Conservation (phyloP, 2,113 vertebrate species). For the Sinocyclocheilus grahami region DNA sequence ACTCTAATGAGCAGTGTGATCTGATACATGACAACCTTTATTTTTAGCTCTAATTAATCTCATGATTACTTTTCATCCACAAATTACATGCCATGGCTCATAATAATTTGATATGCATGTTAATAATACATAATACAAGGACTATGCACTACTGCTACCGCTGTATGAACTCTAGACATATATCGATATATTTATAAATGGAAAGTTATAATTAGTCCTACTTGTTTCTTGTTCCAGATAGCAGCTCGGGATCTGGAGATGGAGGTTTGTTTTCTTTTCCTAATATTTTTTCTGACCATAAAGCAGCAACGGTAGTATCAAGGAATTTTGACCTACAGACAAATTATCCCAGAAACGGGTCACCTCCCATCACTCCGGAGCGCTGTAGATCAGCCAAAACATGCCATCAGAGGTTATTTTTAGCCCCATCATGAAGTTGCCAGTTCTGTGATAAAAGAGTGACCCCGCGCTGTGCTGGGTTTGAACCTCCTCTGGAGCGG, state of each 20-base stretch:
- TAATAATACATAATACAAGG: conserved; percentile 4
- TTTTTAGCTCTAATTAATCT: conserved; percentile 1
- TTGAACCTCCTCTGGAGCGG: conserved; percentile 22
- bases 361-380: background rate
- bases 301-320: background rate
- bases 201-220: background rate
- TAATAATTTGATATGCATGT: conserved; percentile 14
- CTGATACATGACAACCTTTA: conserved; percentile 9
- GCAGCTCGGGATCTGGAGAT: conserved; percentile 89
- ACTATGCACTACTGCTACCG: background rate
- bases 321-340: conserved; percentile 16
- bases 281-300: conserved; percentile 6
- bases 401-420: conserved; percentile 20
- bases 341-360: background rate
- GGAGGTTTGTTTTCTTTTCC: conserved; percentile 75
- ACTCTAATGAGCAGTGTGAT: conserved; percentile 2
- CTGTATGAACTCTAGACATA: background rate
- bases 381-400: conserved; percentile 21
- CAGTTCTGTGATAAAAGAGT: conserved; percentile 18
- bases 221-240: conserved; percentile 73
- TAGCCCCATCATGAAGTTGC: conserved; percentile 13
- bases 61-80: background rate
- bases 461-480: conserved; percentile 7
- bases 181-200: background rate
- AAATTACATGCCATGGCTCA: background rate